Evolutionary conservation across 2,888 invertebrate genomes (phyloP), one percentile per base, ranked within the genome.

Genomic region (Sesia apiformis): DNA sequence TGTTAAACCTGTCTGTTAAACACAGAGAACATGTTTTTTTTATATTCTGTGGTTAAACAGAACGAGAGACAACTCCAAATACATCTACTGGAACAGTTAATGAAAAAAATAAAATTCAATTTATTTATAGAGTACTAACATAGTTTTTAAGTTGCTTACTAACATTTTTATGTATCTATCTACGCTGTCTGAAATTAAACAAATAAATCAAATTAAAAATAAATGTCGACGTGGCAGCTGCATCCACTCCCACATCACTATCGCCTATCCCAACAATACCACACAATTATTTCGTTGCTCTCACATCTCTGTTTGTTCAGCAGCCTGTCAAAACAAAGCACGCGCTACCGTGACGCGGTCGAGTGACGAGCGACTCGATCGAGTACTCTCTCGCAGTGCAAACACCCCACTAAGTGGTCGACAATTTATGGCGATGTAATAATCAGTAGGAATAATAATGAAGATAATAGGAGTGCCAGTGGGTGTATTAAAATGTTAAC

Each of bases 241-340:
- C 23, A 23, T 23, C 23, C 8, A 46, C n/a, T n/a, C 55, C 23
- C 46, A 46, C 67, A 61, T 62, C 66, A 61, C 72, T 68, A 70
- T 38, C 61, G 60, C 61, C 67, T 64, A 60, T 55, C 61, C 62
- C 4, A 72, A 75, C 75, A 78, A 75, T 68, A 59, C 67, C 62
- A 57, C 66, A 78, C 46, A 46, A 46, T 46, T 46, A 46, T 38
- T 39, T 38, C 50, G 7, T 72, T 67, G 72, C 74, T 67, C 72
- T 72, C 55, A 58, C 59, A 60, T 64, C 64, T 62, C 55, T 82
- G 76, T 82, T 82, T 75, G 72, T 67, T 72, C 73, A 79, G 82
- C 75, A 76, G 78, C 73, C 69, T 74, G 80, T 83, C 81, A 83
- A 70, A 83, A 81, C 82, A 81, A 69, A 72, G 69, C 59, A 57